Conservation (phyloP, 2,888 invertebrate genomes). For the Caenorhabditis macrosperma region DNA sequence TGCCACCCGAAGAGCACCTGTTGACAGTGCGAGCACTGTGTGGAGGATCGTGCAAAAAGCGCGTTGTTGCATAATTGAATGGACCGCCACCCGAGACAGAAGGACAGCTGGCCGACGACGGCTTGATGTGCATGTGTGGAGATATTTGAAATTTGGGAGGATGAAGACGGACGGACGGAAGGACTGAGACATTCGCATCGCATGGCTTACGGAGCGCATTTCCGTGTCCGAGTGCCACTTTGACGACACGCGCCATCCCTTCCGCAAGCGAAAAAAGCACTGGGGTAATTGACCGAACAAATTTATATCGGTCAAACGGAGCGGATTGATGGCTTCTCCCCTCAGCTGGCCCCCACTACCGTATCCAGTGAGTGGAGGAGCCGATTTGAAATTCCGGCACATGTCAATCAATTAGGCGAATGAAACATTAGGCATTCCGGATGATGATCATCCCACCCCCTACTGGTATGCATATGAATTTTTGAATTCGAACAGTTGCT, state of each 20-base stretch:
- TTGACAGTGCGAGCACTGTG: conserved; percentile 35
- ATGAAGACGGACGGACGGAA: background rate
- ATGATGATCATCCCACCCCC: background rate
- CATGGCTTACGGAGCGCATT: background rate
- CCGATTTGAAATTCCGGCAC: conserved; percentile 43
- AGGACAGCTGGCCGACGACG: conserved; percentile 41
- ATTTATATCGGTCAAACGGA: conserved; percentile 55
- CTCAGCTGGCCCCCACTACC: conserved; percentile 37
- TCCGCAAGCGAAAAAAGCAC: conserved; percentile 6
- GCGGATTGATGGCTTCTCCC: conserved; percentile 29
- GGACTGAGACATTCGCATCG: background rate
- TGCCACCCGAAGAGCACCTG: conserved; percentile 49
- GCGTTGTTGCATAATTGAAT: conserved; percentile 56
- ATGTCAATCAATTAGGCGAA: conserved; percentile 52
- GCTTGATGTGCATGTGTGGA: conserved; percentile 27
- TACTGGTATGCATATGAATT: conserved; percentile 8
- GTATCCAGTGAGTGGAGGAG: background rate
- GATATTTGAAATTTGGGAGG: conserved; percentile 31
- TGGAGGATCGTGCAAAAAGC: conserved; percentile 31
- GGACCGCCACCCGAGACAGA: no score
- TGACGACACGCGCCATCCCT: conserved; percentile 4
- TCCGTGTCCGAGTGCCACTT: background rate
- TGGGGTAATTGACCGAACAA: conserved; percentile 42
- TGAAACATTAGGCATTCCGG: conserved; percentile 34
- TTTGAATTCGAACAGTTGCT: background rate